phyloP scores from a whole-genome alignment of 2,888 invertebrate species.

The Yponomeuta cagnagella region DNA sequence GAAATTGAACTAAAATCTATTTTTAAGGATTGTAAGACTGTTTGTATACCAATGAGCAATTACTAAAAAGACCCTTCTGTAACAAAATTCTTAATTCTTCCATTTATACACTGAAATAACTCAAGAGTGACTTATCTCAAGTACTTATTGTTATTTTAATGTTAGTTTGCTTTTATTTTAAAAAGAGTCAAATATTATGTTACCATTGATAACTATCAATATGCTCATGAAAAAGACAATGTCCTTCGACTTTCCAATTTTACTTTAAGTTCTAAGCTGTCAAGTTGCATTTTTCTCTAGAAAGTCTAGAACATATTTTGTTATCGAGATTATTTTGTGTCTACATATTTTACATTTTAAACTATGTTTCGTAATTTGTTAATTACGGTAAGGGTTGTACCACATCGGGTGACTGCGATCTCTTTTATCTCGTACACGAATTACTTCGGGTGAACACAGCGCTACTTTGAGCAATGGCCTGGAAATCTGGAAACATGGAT shows the following conservation, averaged over 20 bases:
- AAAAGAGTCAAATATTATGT: not conserved
- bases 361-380: not conserved
- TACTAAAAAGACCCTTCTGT: not conserved
- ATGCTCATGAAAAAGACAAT: no score
- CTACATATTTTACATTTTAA: not conserved
- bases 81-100: slow-evolving; percentile 8
- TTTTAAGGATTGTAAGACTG: slow-evolving; percentile 11
- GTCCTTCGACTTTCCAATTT: no score
- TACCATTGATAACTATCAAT: no score
- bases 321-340: not conserved
- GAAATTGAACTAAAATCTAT: slow-evolving; percentile 1
- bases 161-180: not conserved
- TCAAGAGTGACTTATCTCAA: not conserved
- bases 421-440: no score
- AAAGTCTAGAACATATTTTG: not conserved
- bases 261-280: not conserved
- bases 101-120: not conserved
- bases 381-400: not conserved
- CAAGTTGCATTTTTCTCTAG: not conserved
- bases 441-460: no score
- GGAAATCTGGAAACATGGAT: no score
- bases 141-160: not conserved
- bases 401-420: no score
- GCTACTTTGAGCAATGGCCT: no score
- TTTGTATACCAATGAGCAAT: slow-evolving; percentile 11